Evolutionary conservation across 2,797 vertebrate species (phyloP).

Genomic region (Natrix natrix): DNA sequence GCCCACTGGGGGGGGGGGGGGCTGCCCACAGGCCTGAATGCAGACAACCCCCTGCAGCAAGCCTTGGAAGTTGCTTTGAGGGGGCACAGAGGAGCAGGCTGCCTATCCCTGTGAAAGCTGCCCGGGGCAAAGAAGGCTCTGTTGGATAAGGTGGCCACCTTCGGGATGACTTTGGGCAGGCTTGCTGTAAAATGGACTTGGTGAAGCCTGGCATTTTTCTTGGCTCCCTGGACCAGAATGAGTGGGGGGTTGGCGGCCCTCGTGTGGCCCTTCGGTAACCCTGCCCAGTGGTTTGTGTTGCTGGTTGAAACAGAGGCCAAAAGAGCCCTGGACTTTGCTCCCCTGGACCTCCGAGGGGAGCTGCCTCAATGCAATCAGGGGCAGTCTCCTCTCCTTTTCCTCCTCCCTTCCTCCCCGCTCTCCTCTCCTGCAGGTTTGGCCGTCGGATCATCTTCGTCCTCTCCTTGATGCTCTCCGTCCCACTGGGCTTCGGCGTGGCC

Average conservation of each 20-base stretch:
- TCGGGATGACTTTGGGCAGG: neutral
- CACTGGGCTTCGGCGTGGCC: constrained; percentile 74
- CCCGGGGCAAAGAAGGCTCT: accelerated
- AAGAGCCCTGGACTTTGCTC: neutral
- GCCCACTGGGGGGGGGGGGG: neutral
- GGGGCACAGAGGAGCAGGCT: neutral
- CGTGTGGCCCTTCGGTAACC: neutral
- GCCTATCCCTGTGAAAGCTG: neutral
- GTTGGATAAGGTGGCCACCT: neutral
- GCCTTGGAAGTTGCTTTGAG: neutral
- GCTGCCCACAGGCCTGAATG: neutral
- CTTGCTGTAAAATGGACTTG: too few species aligned
- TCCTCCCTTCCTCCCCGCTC: neutral
- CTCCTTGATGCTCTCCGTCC: constrained; percentile 74
- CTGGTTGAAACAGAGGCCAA: neutral
- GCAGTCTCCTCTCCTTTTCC: too few species aligned
- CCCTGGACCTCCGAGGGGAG: too few species aligned
- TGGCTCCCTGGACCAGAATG: neutral
- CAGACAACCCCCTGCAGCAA: neutral
- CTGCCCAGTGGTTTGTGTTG: neutral
- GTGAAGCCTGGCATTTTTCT: neutral
- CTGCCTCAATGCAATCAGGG: too few species aligned
- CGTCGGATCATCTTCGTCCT: constrained; percentile 76
- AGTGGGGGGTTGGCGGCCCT: too few species aligned
- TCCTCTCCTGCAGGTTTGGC: constrained; percentile 75